phyloP scores from a whole-genome alignment of 64 coral and sea anemone genomes.

The Cladopsammia gracilis region DNA sequence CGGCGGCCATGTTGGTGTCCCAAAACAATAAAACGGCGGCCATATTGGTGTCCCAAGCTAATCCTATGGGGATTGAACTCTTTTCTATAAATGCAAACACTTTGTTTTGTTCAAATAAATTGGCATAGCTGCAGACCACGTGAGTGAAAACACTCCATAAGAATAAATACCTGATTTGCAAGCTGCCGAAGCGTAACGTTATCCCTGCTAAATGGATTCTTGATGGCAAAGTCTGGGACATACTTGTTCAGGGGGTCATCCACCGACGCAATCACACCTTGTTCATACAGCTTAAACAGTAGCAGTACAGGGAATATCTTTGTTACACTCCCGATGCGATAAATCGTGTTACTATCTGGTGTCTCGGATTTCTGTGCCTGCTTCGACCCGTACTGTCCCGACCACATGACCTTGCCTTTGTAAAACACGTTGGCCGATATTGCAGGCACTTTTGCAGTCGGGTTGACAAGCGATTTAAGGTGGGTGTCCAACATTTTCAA shows the following conservation, averaged over 20 bases:
- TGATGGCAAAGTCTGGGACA: constrained; percentile 64
- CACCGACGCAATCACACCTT: constrained; percentile 57
- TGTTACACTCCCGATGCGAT: constrained; percentile 66
- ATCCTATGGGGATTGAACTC: no score
- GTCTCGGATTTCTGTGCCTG: constrained; percentile 13
- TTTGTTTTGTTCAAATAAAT: no score
- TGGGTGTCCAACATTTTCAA: constrained; percentile 29
- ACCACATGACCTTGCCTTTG: constrained; percentile 51
- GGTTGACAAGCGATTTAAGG: constrained; percentile 40
- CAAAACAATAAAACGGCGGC: no score
- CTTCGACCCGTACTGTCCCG: constrained; percentile 47
- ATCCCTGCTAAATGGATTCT: constrained; percentile 70
- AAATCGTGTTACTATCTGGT: constrained; percentile 50
- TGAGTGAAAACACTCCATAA: no score
- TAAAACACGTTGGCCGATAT: constrained; percentile 66
- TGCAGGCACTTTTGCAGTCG: constrained; percentile 9
- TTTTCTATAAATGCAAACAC: no score
- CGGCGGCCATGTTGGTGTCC: no score
- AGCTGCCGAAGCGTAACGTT: constrained; percentile 77
- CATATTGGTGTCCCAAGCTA: no score
- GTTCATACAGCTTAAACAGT: constrained; percentile 53
- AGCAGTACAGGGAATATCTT: constrained; percentile 67
- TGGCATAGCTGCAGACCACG: no score
- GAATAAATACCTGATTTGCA: constrained; percentile 73
- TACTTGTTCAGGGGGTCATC: constrained; percentile 77